Evolutionary conservation across 2,888 invertebrate genomes (phyloP).

Genomic region (Deilephila porcellus): DNA sequence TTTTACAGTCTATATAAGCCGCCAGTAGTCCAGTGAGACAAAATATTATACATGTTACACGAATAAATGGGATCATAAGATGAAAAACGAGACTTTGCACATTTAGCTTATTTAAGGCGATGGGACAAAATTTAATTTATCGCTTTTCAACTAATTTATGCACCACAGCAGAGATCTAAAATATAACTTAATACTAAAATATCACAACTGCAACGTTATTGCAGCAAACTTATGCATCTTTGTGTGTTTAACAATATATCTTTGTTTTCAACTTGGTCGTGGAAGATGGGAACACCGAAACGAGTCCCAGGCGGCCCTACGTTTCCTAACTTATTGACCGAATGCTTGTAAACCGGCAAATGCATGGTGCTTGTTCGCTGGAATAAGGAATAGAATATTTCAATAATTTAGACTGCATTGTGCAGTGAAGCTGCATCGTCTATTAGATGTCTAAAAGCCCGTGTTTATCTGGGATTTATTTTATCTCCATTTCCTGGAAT

Average conservation of each 20-base stretch:
- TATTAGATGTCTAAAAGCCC: not conserved
- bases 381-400: slow-evolving; percentile 46
- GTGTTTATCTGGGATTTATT: slow-evolving; percentile 3
- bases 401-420: slow-evolving; percentile 33
- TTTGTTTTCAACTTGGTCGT: slow-evolving; percentile 27
- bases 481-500: not conserved
- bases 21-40: no score
- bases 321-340: slow-evolving; percentile 62
- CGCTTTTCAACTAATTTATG: not conserved
- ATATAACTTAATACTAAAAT: not conserved
- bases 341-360: slow-evolving; percentile 52
- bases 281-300: slow-evolving; percentile 39
- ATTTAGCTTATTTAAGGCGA: no score
- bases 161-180: not conserved
- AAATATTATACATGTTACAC: no score
- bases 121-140: no score
- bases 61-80: no score
- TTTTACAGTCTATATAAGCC: not conserved
- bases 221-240: slow-evolving; percentile 18
- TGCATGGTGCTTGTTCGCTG: slow-evolving; percentile 62
- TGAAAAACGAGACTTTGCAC: no score
- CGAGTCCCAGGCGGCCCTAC: slow-evolving; percentile 53
- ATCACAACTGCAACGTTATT: not conserved
- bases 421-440: slow-evolving; percentile 7
- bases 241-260: slow-evolving; percentile 6